Base-by-base conservation (phyloP, 2,888 invertebrate species). In the Drosophila algonquin region DNA sequence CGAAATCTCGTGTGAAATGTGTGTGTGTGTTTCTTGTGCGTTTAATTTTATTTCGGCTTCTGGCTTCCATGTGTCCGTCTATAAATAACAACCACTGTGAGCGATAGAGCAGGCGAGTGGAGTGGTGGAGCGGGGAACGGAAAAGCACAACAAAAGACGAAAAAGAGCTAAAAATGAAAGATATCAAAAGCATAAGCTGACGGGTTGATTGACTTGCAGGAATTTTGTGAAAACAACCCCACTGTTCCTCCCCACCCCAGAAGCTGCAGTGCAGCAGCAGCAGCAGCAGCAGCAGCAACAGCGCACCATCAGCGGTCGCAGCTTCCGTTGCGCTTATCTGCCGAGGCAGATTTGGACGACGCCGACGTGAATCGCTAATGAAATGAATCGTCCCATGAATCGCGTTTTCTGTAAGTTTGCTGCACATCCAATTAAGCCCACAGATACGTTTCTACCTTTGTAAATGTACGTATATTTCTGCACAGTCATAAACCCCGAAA, bases 151-250 rank as follows among this genome's bases (percentile, higher is more conserved):
- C 48, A 63, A 75, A 54, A 65, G 48, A 51, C 60, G 57, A 71
- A 73, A 76, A 61, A 70, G 67, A 46, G 60, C 52, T 52, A 56
- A 63, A 45, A 62, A 71, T 79, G 76, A 59, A 74, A 59, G 77
- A 65, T 55, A 65, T 63, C 61, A 75, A 73, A 54, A 57, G 63
- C 74, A 50, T 62, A 59, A 74, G 52, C 73, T 82, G 87, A 80
- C 82, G 83, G 87, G 83, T 83, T 83, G 83, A 83, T 83, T 85
- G 83, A 83, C 83, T 87, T 67, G 76, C 62, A 82, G 83, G 83
- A 87, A 83, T 83, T 87, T 73, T 57, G 24, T 32, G 72, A 84
- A 65, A 54, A n/a, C 30, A 54, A 54, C 44, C 51, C 30, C 47
- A 44, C 30, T 50, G 40, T 51, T 51, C 32, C 45, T 32, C 52